Percentiles rank a stretch among this genome's conserved stretches.
Evolutionary conservation across 2,888 invertebrate species (phyloP).

Genomic region (Punctoribates punctum): DNA sequence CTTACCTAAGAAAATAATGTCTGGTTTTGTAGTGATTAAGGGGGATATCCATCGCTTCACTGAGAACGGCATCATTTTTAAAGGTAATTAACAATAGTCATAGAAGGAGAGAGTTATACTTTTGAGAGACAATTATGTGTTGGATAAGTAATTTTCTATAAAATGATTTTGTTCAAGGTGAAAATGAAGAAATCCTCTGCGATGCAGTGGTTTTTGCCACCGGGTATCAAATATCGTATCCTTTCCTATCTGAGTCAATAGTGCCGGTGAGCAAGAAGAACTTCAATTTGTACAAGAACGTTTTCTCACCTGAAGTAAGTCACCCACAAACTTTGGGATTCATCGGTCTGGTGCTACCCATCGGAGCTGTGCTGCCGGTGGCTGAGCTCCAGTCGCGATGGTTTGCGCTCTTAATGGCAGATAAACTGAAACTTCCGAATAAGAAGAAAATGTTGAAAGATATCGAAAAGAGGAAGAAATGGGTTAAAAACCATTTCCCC

Average conservation of each 20-base stretch:
- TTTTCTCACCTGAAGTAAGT: conserved; percentile 53
- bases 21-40: conserved; percentile 53
- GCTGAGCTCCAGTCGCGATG: conserved; percentile 56
- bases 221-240: conserved; percentile 53
- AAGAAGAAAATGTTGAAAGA: conserved; percentile 52
- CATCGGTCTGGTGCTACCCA: conserved; percentile 55
- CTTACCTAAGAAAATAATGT: conserved; percentile 55
- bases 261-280: conserved; percentile 52
- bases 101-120: not conserved
- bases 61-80: conserved; percentile 50
- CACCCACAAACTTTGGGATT: conserved; percentile 53
- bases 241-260: conserved; percentile 53
- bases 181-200: conserved; percentile 46
- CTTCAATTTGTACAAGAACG: conserved; percentile 54
- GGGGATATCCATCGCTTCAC: conserved; percentile 51
- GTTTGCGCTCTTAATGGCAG: conserved; percentile 53
- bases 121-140: not conserved
- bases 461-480: conserved; percentile 50
- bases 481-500: conserved; percentile 49
- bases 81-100: conserved; percentile 49
- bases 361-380: conserved; percentile 57
- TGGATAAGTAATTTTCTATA: conserved; percentile 51
- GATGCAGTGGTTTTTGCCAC: conserved; percentile 54
- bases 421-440: conserved; percentile 51
- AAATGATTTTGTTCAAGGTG: conserved; percentile 51